Evolutionary conservation across 2,113 vertebrate species (phyloP).

Genomic region (Nibea coibor): DNA sequence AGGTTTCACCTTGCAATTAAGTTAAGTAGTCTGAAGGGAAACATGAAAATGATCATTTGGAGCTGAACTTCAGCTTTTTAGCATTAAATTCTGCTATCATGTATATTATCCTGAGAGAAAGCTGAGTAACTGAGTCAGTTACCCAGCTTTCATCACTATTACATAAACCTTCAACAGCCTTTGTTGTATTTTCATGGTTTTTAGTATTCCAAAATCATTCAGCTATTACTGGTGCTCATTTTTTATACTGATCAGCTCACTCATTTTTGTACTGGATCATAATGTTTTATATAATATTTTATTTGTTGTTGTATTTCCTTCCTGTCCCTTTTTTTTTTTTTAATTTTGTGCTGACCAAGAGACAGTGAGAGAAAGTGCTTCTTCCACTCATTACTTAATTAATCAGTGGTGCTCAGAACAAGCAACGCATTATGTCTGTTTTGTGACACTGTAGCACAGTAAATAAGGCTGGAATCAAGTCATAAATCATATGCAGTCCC

Average conservation of each 20-base stretch:
- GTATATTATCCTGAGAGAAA: neutral
- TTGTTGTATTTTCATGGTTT: neutral
- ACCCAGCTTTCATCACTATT: neutral
- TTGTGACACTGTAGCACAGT: too few relatives aligned
- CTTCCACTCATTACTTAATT: neutral
- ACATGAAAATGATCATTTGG: neutral
- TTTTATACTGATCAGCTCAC: neutral
- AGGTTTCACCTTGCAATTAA: neutral
- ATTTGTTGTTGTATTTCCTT: neutral
- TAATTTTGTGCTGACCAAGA: neutral
- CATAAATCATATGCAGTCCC: neutral
- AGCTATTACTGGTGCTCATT: neutral
- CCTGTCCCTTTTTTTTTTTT: neutral
- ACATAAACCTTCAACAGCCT: neutral
- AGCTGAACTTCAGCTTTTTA: neutral
- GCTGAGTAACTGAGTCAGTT: neutral
- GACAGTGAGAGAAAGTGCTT: neutral
- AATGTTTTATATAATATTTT: neutral
- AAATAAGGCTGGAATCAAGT: neutral
- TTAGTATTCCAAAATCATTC: neutral
- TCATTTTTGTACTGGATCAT: neutral
- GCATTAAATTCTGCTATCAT: neutral
- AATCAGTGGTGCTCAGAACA: neutral
- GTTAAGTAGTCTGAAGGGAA: neutral
- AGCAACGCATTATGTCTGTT: neutral